phyloP scores from a whole-genome alignment of 2,888 invertebrate genomes.

The Drosophila bunnanda region DNA sequence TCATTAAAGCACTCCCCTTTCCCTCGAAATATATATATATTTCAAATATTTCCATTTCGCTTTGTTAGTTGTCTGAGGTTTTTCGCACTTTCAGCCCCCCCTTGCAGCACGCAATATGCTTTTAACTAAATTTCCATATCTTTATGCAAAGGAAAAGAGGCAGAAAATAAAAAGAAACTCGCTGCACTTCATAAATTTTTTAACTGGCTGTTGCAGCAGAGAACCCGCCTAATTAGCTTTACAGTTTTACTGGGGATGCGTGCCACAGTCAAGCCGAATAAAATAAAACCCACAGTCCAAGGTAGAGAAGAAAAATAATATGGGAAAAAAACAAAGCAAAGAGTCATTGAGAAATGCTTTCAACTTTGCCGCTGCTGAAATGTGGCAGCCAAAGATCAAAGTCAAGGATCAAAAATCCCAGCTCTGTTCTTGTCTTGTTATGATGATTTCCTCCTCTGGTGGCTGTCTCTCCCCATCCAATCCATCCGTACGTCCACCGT shows the following conservation, averaged over 20 bases:
- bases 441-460: constrained; percentile 63
- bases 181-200: constrained; percentile 81
- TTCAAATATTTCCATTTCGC: constrained; percentile 46
- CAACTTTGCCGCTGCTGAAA: constrained; percentile 69
- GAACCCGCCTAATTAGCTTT: constrained; percentile 70
- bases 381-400: constrained; percentile 77
- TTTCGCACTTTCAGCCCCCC: constrained; percentile 43
- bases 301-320: not conserved
- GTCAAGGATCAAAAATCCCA: constrained; percentile 74
- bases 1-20: constrained; percentile 17
- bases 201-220: constrained; percentile 34
- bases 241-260: constrained; percentile 67
- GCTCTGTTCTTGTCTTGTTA: constrained; percentile 68
- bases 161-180: constrained; percentile 52
- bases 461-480: constrained; percentile 16
- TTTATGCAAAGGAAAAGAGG: constrained; percentile 65
- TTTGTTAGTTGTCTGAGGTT: constrained; percentile 41
- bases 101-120: constrained; percentile 39
- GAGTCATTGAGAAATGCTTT: constrained; percentile 64
- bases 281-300: constrained; percentile 15
- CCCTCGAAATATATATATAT: constrained; percentile 2
- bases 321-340: constrained; percentile 6
- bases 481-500: constrained; percentile 20
- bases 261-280: constrained; percentile 41
- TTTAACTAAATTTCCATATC: constrained; percentile 43